A percentile compares a stretch with the other conserved stretches of the same genome.
Conservation (phyloP, 2,888 invertebrate species). For the Aradus depressus region DNA sequence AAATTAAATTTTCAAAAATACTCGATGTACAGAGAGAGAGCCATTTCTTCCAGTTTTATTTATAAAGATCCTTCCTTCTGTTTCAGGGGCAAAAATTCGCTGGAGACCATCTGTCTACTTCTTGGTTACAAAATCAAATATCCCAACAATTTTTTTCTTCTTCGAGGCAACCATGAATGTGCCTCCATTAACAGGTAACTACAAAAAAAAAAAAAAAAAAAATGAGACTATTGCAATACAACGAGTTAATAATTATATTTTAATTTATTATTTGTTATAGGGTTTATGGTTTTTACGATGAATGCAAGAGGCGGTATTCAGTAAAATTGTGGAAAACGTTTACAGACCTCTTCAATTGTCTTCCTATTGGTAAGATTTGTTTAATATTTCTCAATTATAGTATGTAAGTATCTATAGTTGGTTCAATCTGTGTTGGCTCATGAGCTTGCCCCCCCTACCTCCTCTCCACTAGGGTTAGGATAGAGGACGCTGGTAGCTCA, state of each 20-base stretch:
- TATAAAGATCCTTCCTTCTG: conserved; percentile 14
- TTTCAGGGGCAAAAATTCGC: conserved; percentile 39
- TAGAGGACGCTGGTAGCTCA: no score
- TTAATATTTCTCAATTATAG: no score
- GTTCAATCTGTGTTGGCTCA: no score
- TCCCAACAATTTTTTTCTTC: conserved; percentile 45
- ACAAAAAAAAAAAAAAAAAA: not conserved
- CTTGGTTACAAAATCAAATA: conserved; percentile 45
- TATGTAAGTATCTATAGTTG: no score
- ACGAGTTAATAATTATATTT: no score
- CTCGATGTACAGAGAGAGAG: no score
- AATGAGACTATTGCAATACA: not conserved
- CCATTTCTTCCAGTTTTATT: no score
- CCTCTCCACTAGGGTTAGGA: no score
- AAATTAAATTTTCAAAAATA: no score
- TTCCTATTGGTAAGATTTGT: conserved; percentile 40
- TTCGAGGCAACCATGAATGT: conserved; percentile 46
- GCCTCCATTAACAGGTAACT: conserved; percentile 42
- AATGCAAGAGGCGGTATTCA: conserved; percentile 43
- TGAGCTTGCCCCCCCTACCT: no score
- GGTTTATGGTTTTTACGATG: conserved; percentile 46
- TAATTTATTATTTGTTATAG: conserved; percentile 31
- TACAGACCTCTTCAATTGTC: conserved; percentile 43
- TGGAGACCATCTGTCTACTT: conserved; percentile 42
- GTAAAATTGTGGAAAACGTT: conserved; percentile 45